Base-by-base conservation (phyloP, 92 coral and sea anemone species). In the Siderastrea siderea region DNA sequence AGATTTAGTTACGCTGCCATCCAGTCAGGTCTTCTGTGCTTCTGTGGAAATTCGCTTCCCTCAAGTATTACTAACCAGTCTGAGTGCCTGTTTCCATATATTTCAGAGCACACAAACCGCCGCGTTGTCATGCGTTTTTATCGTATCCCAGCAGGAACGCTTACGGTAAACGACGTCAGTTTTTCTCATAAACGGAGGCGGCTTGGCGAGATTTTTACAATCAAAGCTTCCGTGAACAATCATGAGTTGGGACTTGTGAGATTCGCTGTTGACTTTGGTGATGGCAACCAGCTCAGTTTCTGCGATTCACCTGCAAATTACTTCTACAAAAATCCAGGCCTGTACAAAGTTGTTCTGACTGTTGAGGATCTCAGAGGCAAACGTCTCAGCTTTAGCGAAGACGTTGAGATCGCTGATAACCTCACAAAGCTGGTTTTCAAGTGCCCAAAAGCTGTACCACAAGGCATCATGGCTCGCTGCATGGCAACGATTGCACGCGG, bases 291-390 rank as follows among this genome's bases (percentile, higher is more conserved):
- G 66, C 19, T 73, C 64, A 46, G 47, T 26, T 73, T 74, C 80
- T 84, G 87, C 60, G 45, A 74, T 44, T 51, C 54, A 61, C 50
- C 47, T 1, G 51, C n/a, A 4, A 84, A 64, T 0, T 49, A 84
- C 80, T 73, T 84, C 59, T 84, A 84, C 76, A 84, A 50, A 74
- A 84, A 84, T 13, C 87, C 87, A 15, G 87, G 87, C 44, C 12
- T 38, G 6, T 84, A 84, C 80, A 74, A 3, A 12, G 80, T 74
- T 49, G 3, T 7, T 3, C 12, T 74, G 53, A 82, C 58, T 19
- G 4, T 58, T 47, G 57, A 55, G 52, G 86, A 82, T 59, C 3
- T 57, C 5, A 57, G 12, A 47, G 86, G 86, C 6, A 82, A 46
- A 48, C 11, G 16, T 13, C 2, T 71, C 7, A 82, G 15, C 51